phyloP scores from a whole-genome alignment of 2,888 invertebrate genomes.

The Tetramorium bicarinatum region DNA sequence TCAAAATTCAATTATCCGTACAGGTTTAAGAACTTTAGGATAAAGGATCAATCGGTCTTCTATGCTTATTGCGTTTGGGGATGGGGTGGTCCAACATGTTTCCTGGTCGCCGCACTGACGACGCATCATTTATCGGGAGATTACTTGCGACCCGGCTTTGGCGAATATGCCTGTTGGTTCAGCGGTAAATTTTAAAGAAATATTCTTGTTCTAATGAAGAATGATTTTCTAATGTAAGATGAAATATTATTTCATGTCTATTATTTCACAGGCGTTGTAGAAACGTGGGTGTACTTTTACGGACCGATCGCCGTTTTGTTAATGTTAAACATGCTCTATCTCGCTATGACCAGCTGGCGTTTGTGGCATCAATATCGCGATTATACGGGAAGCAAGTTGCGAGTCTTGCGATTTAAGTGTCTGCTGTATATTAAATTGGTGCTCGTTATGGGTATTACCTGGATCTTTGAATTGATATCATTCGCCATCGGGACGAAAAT shows the following conservation, averaged over 20 bases:
- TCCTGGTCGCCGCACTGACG: constrained; percentile 87
- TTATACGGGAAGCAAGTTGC: constrained; percentile 87
- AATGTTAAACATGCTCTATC: constrained; percentile 88
- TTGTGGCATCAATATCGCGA: constrained; percentile 88
- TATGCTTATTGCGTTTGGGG: constrained; percentile 88
- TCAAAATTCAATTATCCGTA: constrained; percentile 13
- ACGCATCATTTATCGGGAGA: constrained; percentile 88
- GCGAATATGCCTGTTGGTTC: constrained; percentile 90
- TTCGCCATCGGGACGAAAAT: constrained; percentile 71
- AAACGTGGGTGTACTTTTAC: constrained; percentile 90
- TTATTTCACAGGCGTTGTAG: constrained; percentile 86
- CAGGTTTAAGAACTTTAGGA: constrained; percentile 84
- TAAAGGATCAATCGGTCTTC: constrained; percentile 88
- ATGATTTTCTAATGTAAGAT: background rate
- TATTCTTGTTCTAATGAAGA: background rate
- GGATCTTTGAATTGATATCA: constrained; percentile 90
- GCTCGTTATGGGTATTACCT: constrained; percentile 91
- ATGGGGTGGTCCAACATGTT: constrained; percentile 88
- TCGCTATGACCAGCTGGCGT: constrained; percentile 88
- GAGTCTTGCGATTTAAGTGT: constrained; percentile 87
- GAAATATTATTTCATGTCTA: background rate
- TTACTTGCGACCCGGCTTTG: constrained; percentile 89
- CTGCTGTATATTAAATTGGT: constrained; percentile 90
- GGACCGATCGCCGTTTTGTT: constrained; percentile 89
- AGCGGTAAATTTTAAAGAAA: constrained; percentile 86